Conservation (phyloP, 2,113 vertebrate genomes). For the Oceanites oceanicus region DNA sequence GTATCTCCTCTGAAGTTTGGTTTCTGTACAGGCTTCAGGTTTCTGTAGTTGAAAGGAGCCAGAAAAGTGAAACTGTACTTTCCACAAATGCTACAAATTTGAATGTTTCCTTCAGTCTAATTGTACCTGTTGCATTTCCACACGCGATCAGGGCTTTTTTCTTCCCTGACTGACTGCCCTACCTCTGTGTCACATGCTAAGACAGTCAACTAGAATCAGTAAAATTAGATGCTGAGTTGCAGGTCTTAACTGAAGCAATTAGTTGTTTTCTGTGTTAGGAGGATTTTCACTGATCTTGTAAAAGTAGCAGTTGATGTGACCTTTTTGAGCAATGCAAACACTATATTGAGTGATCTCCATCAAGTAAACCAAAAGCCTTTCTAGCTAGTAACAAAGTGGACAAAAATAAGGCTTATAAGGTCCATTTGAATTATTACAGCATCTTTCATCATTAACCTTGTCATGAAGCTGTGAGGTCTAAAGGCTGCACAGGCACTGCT, state of each 20-base stretch:
- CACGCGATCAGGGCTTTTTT: neutral
- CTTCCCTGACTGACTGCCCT: neutral
- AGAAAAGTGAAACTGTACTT: neutral
- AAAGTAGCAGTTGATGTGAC: neutral
- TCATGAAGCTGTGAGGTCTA: neutral
- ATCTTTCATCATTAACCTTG: neutral
- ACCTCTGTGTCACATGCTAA: neutral
- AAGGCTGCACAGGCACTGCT: neutral
- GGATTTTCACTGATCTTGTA: neutral
- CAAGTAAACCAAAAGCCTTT: neutral
- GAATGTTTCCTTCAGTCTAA: neutral
- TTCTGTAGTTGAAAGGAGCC: neutral
- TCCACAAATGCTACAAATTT: neutral
- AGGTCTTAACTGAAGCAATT: neutral
- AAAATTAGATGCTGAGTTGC: neutral
- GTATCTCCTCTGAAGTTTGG: neutral
- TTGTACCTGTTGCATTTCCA: neutral
- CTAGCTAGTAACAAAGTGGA: neutral
- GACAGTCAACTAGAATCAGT: neutral
- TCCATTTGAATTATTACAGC: neutral
- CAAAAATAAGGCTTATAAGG: neutral
- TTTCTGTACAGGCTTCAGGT: neutral
- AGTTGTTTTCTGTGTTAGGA: neutral
- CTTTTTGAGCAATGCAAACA: neutral
- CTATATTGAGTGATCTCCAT: neutral